A percentile compares a stretch with the other conserved stretches of the same genome.
Evolutionary conservation across 2,113 vertebrate species (phyloP).

Genomic region (Columba janthina): DNA sequence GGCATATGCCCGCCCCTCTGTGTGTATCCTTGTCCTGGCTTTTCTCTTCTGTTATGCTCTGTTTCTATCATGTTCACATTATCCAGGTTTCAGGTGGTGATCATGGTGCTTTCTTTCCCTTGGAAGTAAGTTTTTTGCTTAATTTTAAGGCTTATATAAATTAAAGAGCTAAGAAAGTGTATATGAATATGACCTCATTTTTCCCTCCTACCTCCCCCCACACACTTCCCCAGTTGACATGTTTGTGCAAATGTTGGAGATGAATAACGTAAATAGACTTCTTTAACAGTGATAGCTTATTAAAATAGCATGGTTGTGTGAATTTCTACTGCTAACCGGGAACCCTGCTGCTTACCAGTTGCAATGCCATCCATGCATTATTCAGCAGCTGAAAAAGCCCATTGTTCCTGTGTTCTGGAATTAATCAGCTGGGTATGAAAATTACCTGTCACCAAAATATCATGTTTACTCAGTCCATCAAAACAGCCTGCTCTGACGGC

Average conservation of each 20-base stretch:
- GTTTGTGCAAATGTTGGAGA: slow-evolving; percentile 68
- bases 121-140: neutral
- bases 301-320: slow-evolving; percentile 70
- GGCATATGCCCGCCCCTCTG: neutral
- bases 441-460: slow-evolving; percentile 70
- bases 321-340: slow-evolving; percentile 52
- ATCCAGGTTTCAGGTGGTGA: neutral
- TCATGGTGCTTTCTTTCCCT: neutral
- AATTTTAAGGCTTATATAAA: slow-evolving; percentile 62
- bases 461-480: slow-evolving; percentile 44
- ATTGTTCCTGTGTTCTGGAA: slow-evolving; percentile 65
- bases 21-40: neutral
- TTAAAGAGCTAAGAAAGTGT: slow-evolving; percentile 58
- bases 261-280: slow-evolving; percentile 68
- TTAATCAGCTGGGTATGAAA: slow-evolving; percentile 61
- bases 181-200: slow-evolving; percentile 62
- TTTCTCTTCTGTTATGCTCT: neutral
- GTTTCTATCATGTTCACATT: neutral
- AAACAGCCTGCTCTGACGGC: neutral
- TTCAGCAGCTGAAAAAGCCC: slow-evolving; percentile 57
- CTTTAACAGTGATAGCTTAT: slow-evolving; percentile 64
- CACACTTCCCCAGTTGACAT: slow-evolving; percentile 67
- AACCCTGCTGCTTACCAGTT: slow-evolving; percentile 63
- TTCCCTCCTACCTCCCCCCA: slow-evolving; percentile 67
- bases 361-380: slow-evolving; percentile 55